Conservation (phyloP, 2,888 invertebrate species). For the Tipula unca region DNA sequence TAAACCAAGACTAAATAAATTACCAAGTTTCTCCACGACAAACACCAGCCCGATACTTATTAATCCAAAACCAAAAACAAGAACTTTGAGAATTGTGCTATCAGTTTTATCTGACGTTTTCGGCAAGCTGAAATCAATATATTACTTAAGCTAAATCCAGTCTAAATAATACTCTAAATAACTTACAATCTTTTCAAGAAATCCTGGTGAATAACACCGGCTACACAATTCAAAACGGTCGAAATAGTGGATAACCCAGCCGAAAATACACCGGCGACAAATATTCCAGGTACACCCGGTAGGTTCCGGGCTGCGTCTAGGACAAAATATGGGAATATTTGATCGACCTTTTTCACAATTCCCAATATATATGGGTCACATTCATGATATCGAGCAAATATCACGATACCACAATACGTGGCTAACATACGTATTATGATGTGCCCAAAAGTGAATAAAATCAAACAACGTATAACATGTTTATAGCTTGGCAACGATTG, state of each 20-base stretch:
- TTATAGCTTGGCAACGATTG: slow-evolving; percentile 49
- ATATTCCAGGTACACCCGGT: slow-evolving; percentile 67
- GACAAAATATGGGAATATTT: slow-evolving; percentile 63
- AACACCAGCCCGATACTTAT: slow-evolving; percentile 49
- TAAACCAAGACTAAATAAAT: slow-evolving; percentile 55
- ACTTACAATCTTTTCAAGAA: slow-evolving; percentile 42
- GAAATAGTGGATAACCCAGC: slow-evolving; percentile 62
- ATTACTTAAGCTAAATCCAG: background rate
- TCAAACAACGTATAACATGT: slow-evolving; percentile 39
- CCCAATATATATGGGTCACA: slow-evolving; percentile 57
- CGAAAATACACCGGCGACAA: slow-evolving; percentile 65
- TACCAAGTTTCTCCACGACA: slow-evolving; percentile 54
- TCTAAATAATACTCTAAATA: background rate
- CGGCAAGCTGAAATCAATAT: slow-evolving; percentile 29
- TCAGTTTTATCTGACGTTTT: slow-evolving; percentile 33
- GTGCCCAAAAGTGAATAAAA: slow-evolving; percentile 41
- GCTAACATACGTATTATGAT: slow-evolving; percentile 49
- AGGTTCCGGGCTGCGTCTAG: slow-evolving; percentile 56
- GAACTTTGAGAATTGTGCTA: slow-evolving; percentile 31
- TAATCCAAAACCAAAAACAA: slow-evolving; percentile 44
- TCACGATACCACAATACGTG: slow-evolving; percentile 50
- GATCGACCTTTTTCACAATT: slow-evolving; percentile 48
- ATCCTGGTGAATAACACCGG: slow-evolving; percentile 57
- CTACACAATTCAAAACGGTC: slow-evolving; percentile 51
- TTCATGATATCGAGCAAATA: slow-evolving; percentile 54